Base-by-base conservation (phyloP, 2,113 vertebrate genomes). In the Plectropomus leopardus region DNA sequence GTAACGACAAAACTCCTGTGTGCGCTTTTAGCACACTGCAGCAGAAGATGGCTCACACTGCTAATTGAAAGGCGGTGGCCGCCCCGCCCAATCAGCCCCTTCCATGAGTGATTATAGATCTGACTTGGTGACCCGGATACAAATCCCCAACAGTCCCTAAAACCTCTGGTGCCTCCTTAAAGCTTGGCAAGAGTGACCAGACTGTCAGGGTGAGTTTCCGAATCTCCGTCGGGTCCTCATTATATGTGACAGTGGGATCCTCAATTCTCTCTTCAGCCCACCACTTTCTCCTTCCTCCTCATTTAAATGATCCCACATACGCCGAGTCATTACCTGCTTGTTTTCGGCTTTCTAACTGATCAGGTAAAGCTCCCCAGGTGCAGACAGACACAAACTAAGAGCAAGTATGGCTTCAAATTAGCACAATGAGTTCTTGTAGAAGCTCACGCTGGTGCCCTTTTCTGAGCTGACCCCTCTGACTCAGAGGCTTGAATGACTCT, bases 221-320 rank as follows among this genome's bases (percentile, higher is more conserved):
- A 40, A 44, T 57, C 63, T 91, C 81, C 83, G 45, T 6, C 40
- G 84, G 82, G 75, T 78, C 80, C 87, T 92, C 87, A 90, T 92
- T 91, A 92, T 61, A 59, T 19, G 78, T 72, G 89, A 88, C 81
- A 72, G 69, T 58, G 54, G 80, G 80, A 67, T 74, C 73, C 44
- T 76, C 51, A 65, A 53, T 60, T 42, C 70, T 26, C 48, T 59
- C 67, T 66, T 47, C 42, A 54, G 26, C 68, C 80, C 47, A 64
- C 64, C 53, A 67, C 78, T 81, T 76, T 40, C 79, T 16, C 10
- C 42, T 47, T 70, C 53, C 53, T 75, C 36, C 68, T 76, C 45
- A 76, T 85, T 87, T 80, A 83, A 88, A 87, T 74, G 51, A 61
- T 74, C 34, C 61, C 72, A 47, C 69, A 64, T n/a, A 24, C 57